A percentile compares a stretch with the other conserved stretches of the same genome.
Evolutionary conservation across 2,113 vertebrate species (phyloP).

Genomic region (Crypturellus undulatus): DNA sequence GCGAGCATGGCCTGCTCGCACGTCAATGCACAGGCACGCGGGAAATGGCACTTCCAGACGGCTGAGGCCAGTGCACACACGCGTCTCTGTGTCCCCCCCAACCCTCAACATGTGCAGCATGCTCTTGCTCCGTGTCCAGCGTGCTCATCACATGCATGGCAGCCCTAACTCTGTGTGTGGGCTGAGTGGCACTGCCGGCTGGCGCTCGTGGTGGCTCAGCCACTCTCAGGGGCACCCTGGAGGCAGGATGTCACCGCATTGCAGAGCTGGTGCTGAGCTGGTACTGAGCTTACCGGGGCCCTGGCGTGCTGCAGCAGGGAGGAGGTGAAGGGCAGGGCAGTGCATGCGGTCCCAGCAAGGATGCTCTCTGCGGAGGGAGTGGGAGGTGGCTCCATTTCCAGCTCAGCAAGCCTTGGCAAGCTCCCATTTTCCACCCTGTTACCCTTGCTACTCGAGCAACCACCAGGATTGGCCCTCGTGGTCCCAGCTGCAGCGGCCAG

Average conservation of each 20-base stretch:
- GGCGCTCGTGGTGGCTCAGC: not conserved
- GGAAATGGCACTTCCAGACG: no score
- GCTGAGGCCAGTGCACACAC: no score
- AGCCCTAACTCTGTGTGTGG: fast-evolving
- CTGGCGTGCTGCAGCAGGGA: no score
- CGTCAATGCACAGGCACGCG: no score
- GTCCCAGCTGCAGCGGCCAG: not conserved
- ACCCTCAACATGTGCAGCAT: no score
- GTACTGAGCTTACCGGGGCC: no score
- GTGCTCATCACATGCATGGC: fast-evolving
- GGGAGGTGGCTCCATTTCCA: not conserved
- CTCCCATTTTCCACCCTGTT: slow-evolving; percentile 7
- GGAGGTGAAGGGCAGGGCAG: no score
- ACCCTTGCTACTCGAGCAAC: not conserved
- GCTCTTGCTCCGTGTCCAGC: fast-evolving
- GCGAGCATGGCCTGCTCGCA: no score
- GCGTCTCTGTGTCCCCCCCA: no score
- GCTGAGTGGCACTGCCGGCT: not conserved
- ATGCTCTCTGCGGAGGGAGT: not conserved
- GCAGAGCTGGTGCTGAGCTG: not conserved
- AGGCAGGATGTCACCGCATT: fast-evolving
- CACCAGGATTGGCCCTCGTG: not conserved
- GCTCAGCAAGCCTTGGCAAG: not conserved
- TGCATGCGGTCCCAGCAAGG: no score
- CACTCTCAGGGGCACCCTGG: not conserved